Conservation (phyloP, 2,888 invertebrate species). For the Allolobophora icterica region DNA sequence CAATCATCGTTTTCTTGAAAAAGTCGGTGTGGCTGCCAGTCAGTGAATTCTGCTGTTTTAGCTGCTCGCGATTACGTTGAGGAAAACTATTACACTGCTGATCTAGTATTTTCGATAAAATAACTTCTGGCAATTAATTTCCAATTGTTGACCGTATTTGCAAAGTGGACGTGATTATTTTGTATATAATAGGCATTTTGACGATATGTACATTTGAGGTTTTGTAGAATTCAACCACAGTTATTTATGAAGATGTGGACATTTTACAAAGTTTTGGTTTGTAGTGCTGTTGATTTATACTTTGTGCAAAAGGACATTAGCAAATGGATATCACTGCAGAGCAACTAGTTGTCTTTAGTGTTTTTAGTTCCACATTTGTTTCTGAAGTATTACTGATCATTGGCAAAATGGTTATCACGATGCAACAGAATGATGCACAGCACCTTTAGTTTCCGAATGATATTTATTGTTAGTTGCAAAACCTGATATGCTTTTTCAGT, state of each 20-base stretch:
- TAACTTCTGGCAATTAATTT: not conserved
- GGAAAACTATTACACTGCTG: not conserved
- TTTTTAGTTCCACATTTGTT: not conserved
- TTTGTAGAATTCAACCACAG: not conserved
- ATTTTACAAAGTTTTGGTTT: not conserved
- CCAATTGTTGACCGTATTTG: not conserved
- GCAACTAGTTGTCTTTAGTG: not conserved
- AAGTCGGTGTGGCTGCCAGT: not conserved
- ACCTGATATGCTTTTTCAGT: too few relatives aligned
- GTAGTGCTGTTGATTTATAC: not conserved
- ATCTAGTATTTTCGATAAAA: conserved; percentile 3
- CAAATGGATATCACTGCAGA: conserved; percentile 15
- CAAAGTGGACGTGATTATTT: not conserved
- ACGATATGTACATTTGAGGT: not conserved
- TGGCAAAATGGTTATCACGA: not conserved
- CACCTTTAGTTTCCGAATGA: not conserved
- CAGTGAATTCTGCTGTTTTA: not conserved
- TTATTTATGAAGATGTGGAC: not conserved
- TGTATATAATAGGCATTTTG: not conserved
- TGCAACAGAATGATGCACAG: not conserved
- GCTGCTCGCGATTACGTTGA: not conserved
- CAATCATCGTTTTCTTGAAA: not conserved
- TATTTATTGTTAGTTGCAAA: not conserved
- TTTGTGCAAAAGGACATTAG: not conserved
- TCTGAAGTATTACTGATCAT: not conserved